These are phyloP conservation scores for Whitmania pigra DNA, from an alignment of 1,140 invertebrate genomes.

Conservation along the genomic window DNA sequence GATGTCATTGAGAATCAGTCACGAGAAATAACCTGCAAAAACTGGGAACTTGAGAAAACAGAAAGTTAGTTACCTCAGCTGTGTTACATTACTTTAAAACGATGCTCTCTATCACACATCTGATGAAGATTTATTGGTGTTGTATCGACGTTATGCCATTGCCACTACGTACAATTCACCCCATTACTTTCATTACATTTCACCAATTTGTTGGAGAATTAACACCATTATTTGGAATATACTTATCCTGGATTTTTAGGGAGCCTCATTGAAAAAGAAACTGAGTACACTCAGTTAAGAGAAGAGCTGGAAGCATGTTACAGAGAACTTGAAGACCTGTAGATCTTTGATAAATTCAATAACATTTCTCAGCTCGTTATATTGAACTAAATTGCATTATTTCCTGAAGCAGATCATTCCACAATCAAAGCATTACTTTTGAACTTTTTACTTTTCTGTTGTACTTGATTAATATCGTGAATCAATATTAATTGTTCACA, in stretches of 20 bases:
- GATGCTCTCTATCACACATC: background rate
- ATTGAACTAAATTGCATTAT: background rate
- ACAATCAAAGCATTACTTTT: background rate
- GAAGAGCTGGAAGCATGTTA: conserved; percentile 1
- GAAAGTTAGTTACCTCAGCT: background rate
- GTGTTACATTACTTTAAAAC: background rate
- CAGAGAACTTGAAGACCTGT: background rate
- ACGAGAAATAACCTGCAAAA: too few species aligned
- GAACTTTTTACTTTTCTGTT: background rate
- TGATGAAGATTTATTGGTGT: background rate
- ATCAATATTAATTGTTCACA: background rate
- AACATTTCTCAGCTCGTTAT: background rate
- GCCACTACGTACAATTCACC: too few species aligned
- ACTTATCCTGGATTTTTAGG: background rate
- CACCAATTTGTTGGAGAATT: background rate
- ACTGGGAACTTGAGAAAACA: too few species aligned
- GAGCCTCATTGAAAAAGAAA: background rate
- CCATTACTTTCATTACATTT: background rate
- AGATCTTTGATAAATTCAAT: background rate
- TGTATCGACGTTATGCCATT: too few species aligned
- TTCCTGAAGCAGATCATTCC: background rate
- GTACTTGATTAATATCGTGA: background rate
- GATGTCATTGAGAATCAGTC: too few species aligned
- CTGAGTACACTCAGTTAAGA: background rate
- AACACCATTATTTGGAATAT: background rate